Conservation (phyloP, 64 coral and sea anemone genomes). For the Stichodactyla helianthus region DNA sequence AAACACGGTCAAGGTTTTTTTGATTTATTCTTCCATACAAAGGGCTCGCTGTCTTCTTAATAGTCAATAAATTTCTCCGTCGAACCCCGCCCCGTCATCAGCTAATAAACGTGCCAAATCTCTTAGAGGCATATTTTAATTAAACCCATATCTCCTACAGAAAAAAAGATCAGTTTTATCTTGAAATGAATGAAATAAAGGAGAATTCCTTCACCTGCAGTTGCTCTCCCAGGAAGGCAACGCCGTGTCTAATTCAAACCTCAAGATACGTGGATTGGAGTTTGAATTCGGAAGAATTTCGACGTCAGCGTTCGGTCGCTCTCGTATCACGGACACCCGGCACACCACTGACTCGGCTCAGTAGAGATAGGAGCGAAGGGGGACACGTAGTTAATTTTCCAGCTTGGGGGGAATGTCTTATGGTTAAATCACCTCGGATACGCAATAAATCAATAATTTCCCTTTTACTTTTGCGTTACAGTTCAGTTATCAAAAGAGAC, state of each 20-base stretch:
- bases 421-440: background rate
- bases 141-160: background rate
- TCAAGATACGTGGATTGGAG: background rate
- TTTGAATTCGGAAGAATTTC: too few relatives aligned
- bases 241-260: background rate
- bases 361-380: background rate
- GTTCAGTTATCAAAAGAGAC: background rate
- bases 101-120: background rate
- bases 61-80: background rate
- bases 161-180: background rate
- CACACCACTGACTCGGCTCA: too few relatives aligned
- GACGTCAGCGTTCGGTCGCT: too few relatives aligned
- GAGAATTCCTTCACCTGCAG: background rate
- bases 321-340: too few relatives aligned
- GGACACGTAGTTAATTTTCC: background rate
- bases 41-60: background rate
- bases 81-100: background rate
- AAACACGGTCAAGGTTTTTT: background rate
- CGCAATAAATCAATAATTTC: background rate
- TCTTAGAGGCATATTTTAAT: constrained; percentile 1
- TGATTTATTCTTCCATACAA: background rate
- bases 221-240: background rate
- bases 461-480: background rate
- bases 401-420: background rate
- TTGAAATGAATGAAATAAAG: background rate